Evolutionary conservation across 35 echinoderm and acorn worm species (phyloP).

Genomic region (Anneissia japonica): DNA sequence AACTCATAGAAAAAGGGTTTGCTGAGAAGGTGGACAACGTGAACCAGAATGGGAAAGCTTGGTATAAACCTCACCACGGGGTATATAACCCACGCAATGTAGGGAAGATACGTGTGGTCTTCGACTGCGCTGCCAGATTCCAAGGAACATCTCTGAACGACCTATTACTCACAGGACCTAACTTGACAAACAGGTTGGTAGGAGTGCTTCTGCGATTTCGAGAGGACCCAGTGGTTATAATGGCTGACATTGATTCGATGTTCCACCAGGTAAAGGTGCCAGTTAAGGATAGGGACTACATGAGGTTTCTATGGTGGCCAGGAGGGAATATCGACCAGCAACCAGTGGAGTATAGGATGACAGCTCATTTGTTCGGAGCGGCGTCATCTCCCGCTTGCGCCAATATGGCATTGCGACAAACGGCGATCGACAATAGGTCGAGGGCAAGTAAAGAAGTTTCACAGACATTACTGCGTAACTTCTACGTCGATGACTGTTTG

Average conservation of each 20-base stretch:
- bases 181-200: background rate
- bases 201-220: background rate
- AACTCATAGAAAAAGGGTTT: background rate
- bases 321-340: conserved; percentile 18
- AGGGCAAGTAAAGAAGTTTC: background rate
- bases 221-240: background rate
- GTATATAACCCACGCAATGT: background rate
- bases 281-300: background rate
- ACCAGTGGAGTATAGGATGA: conserved; percentile 44
- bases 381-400: conserved; percentile 46
- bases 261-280: background rate
- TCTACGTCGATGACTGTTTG: conserved; percentile 45
- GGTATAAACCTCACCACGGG: conserved; percentile 6
- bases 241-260: conserved; percentile 1
- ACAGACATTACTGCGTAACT: background rate
- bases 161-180: background rate
- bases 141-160: background rate
- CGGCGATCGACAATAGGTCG: background rate
- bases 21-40: background rate
- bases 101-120: conserved; percentile 2
- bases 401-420: conserved; percentile 40
- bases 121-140: background rate
- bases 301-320: conserved; percentile 54
- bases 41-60: background rate
- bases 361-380: conserved; percentile 40